Percentiles rank a stretch among this genome's conserved stretches.
Evolutionary conservation across 2,888 invertebrate species (phyloP).

Genomic region (Epicampocera succincta): DNA sequence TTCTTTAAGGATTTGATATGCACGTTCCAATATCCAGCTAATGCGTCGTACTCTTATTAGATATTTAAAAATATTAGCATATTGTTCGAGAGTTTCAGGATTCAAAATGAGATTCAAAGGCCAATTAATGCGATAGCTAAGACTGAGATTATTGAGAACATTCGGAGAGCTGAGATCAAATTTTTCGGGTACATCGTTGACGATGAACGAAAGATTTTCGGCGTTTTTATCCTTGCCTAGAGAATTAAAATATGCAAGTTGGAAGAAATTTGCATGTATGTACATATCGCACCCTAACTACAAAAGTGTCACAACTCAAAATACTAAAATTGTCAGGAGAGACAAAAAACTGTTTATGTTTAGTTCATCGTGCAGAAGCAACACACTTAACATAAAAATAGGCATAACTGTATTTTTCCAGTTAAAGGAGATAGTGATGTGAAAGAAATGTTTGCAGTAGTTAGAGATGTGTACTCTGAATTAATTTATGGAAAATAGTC

Average conservation of each 20-base stretch:
- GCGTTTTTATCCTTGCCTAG: slow-evolving; percentile 84
- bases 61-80: slow-evolving; percentile 89
- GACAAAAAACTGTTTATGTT: too few species aligned
- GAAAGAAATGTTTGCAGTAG: too few species aligned
- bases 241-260: slow-evolving; percentile 43
- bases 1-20: slow-evolving; percentile 86
- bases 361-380: too few species aligned
- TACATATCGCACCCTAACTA: too few species aligned
- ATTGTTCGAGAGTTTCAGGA: slow-evolving; percentile 86
- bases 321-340: too few species aligned
- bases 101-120: slow-evolving; percentile 90
- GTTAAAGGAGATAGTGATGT: too few species aligned
- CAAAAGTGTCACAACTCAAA: too few species aligned
- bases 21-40: slow-evolving; percentile 88
- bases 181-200: slow-evolving; percentile 84
- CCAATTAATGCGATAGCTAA: slow-evolving; percentile 89
- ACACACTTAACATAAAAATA: too few species aligned
- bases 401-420: too few species aligned
- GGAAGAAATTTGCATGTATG: too few species aligned
- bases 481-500: too few species aligned
- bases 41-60: slow-evolving; percentile 88
- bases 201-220: slow-evolving; percentile 85
- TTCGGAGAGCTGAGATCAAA: slow-evolving; percentile 86
- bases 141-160: slow-evolving; percentile 86
- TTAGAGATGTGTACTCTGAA: too few species aligned